Percentiles rank a stretch among this genome's conserved stretches.
Evolutionary conservation across 1,140 invertebrate genomes (phyloP).

Genomic region (Trichoplusia ni): DNA sequence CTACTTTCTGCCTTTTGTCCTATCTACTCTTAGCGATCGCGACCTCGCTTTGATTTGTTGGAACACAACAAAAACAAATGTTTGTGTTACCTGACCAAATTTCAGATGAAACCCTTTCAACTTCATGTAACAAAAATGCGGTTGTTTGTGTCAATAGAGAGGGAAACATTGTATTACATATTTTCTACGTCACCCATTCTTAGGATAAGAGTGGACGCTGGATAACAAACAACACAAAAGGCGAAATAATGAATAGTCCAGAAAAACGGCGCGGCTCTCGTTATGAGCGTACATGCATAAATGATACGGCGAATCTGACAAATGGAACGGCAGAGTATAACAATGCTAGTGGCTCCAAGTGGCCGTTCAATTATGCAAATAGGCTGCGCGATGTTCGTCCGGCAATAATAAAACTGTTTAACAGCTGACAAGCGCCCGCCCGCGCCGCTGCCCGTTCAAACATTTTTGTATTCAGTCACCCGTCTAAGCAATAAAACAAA

Average conservation of each 20-base stretch:
- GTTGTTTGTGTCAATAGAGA: conserved; percentile 56
- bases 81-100: conserved; percentile 64
- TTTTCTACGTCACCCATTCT: conserved; percentile 51
- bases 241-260: conserved; percentile 76
- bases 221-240: conserved; percentile 71
- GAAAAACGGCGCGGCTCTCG: conserved; percentile 74
- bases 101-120: conserved; percentile 62
- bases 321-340: conserved; percentile 80
- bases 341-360: conserved; percentile 79
- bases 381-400: conserved; percentile 71
- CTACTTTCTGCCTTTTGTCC: not conserved
- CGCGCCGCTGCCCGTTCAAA: conserved; percentile 46
- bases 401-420: conserved; percentile 80
- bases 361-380: conserved; percentile 81
- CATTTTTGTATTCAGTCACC: conserved; percentile 67
- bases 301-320: conserved; percentile 80
- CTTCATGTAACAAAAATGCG: conserved; percentile 61
- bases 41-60: conserved; percentile 45
- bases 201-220: conserved; percentile 52
- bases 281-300: conserved; percentile 79
- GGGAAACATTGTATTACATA: conserved; percentile 56
- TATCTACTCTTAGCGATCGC: not conserved
- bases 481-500: conserved; percentile 71
- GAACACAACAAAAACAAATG: conserved; percentile 54
- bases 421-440: conserved; percentile 72